These are phyloP conservation scores for Drosophila seguyi DNA, from an alignment of 1,140 invertebrate species.

Conservation along the genomic window DNA sequence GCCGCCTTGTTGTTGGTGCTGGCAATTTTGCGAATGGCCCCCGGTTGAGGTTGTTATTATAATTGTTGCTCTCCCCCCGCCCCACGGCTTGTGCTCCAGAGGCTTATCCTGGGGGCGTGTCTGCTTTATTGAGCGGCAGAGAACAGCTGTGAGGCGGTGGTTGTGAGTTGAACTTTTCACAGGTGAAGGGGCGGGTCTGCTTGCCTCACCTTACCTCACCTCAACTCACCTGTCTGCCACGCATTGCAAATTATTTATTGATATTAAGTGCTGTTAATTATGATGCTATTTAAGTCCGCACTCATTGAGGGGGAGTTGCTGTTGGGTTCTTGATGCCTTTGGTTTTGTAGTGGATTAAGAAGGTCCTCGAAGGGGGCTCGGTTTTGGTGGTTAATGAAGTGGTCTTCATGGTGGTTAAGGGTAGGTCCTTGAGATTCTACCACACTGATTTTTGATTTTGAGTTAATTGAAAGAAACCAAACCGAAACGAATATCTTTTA, in stretches of 20 bases:
- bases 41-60: slow-evolving; percentile 42
- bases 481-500: too few species aligned
- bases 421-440: too few species aligned
- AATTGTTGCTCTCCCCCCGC: slow-evolving; percentile 26
- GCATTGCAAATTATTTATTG: slow-evolving; percentile 72
- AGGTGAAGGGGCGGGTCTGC: slow-evolving; percentile 1
- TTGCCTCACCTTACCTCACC: slow-evolving; percentile 2
- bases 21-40: slow-evolving; percentile 64
- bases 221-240: slow-evolving; percentile 23
- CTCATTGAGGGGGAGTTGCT: slow-evolving; percentile 15
- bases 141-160: slow-evolving; percentile 49
- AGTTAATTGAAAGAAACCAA: too few species aligned
- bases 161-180: slow-evolving; percentile 29
- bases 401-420: neutral
- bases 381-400: slow-evolving; percentile 37
- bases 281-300: slow-evolving; percentile 55
- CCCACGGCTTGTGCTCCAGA: too few species aligned
- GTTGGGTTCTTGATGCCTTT: slow-evolving; percentile 13
- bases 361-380: neutral
- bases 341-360: slow-evolving; percentile 12
- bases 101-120: slow-evolving; percentile 30
- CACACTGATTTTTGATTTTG: too few species aligned
- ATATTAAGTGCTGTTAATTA: slow-evolving; percentile 79
- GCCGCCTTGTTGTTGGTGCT: slow-evolving; percentile 69
- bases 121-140: slow-evolving; percentile 48